phyloP scores from a whole-genome alignment of 2,797 vertebrate genomes.

The Melanotaenia nigrans region DNA sequence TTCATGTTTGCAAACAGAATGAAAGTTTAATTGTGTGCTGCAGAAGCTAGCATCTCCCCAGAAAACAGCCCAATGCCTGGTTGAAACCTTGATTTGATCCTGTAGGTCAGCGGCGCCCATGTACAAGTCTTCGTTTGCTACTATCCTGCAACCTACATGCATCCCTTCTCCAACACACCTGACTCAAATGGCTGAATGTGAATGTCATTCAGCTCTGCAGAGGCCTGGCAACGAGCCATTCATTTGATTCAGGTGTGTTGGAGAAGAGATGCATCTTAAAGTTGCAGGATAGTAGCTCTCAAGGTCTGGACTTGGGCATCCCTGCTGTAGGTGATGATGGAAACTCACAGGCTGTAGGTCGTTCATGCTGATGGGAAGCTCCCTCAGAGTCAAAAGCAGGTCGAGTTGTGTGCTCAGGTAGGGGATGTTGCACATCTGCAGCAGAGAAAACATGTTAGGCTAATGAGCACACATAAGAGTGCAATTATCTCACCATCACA shows the following conservation, averaged over 20 bases:
- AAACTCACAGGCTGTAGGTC: slow-evolving; percentile 86
- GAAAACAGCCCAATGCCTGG: slow-evolving; percentile 17
- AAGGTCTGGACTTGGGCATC: neutral
- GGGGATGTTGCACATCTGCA: slow-evolving; percentile 89
- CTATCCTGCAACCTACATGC: too few relatives aligned
- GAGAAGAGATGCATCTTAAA: too few relatives aligned
- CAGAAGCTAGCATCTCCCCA: neutral
- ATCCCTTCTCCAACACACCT: too few relatives aligned
- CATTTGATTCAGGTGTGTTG: too few relatives aligned
- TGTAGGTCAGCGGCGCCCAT: neutral
- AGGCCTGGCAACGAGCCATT: too few relatives aligned
- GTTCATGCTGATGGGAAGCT: slow-evolving; percentile 82
- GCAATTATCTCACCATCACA: slow-evolving; percentile 39
- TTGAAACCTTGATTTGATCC: slow-evolving; percentile 22
- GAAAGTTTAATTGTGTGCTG: slow-evolving; percentile 28
- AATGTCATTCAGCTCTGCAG: too few relatives aligned
- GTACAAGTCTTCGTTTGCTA: too few relatives aligned
- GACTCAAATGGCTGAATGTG: too few relatives aligned
- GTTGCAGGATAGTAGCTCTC: too few relatives aligned
- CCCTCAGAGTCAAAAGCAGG: slow-evolving; percentile 85
- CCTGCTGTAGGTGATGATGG: neutral
- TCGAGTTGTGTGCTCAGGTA: slow-evolving; percentile 84
- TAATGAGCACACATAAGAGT: slow-evolving; percentile 24
- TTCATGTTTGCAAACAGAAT: slow-evolving; percentile 51
- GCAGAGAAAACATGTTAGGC: slow-evolving; percentile 22